These are phyloP conservation scores for Himantopus leucocephalus DNA, from an alignment of 2,113 vertebrate species.

Conservation along the genomic window DNA sequence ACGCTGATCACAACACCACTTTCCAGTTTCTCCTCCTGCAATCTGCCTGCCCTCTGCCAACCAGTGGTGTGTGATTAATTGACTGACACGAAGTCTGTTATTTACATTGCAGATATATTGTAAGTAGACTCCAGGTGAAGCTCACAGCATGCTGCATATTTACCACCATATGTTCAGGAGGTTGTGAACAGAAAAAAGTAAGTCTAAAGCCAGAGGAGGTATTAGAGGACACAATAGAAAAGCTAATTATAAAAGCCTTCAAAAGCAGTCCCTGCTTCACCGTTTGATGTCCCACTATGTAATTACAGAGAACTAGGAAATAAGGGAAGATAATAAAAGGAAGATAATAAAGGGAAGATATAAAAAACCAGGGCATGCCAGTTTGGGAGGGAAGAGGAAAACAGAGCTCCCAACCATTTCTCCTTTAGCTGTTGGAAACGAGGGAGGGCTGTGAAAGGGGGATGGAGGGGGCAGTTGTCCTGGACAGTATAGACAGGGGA, in stretches of 20 bases:
- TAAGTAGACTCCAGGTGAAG: conserved; percentile 65
- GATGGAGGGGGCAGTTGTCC: not conserved
- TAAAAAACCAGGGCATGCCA: not conserved
- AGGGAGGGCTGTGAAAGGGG: not conserved
- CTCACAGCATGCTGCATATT: conserved; percentile 65
- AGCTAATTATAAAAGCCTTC: conserved; percentile 61
- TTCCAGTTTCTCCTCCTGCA: conserved; percentile 33
- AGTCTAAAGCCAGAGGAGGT: conserved; percentile 60
- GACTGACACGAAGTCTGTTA: conserved; percentile 59
- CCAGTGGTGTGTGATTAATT: conserved; percentile 64
- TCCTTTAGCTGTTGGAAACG: not conserved
- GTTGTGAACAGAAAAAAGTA: conserved; percentile 61
- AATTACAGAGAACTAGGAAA: conserved; percentile 56
- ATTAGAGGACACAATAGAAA: conserved; percentile 63
- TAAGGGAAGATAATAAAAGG: conserved; percentile 32
- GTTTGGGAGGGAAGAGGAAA: not conserved
- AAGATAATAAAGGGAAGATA: conserved; percentile 28
- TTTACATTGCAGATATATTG: conserved; percentile 64
- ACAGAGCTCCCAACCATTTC: not conserved
- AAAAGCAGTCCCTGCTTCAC: conserved; percentile 38
- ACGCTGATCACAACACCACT: not conserved
- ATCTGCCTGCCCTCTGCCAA: conserved; percentile 55
- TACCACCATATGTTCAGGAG: conserved; percentile 68
- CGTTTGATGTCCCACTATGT: conserved; percentile 31
- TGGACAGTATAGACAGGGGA: not conserved